Evolutionary conservation across 2,888 invertebrate genomes (phyloP), one percentile per base, ranked within the genome.

Genomic region (Timandra comae): DNA sequence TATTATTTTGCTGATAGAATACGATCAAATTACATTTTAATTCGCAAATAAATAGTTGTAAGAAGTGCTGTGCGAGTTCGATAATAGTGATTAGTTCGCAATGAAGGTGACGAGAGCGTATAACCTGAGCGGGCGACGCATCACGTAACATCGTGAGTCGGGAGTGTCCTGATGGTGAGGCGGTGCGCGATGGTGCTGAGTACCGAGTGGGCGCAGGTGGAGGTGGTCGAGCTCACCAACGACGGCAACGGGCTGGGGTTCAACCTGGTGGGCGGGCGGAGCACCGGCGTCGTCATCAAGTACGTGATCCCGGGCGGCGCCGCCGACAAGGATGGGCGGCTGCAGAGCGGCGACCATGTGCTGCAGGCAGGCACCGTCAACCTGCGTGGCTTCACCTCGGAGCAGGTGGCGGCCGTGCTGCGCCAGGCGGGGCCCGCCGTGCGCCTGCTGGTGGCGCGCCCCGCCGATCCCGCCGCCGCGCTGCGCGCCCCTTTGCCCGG

Each of bases 191-290:
- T 91, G 91, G 91, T 91, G 91, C 90, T 99, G 87, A 98, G 96
- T 86, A 98, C 98, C 78, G 99, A 99, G 90, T 99, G 98, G 98
- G 97, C 97, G 61, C 98, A 99, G 89, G 97, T 99, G 78, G 99
- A 99, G 91, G 96, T 98, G 65, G 97, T 99, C 79, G 98, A 99
- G 85, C 90, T 99, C 62, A 90, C 94, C 56, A 99, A 99, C 82
- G 98, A 99, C 89, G 98, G 98, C 55, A 95, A 96, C 63, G 98
- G 98, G 33, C 90, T 99, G 59, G 99, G 99, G 46, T 99, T 99
- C 84, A 99, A 99, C 56, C 94, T 99, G 66, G 98, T 99, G 57
- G 99, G 99, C 50, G 96, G 96, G 23, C 91, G 97, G 48, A 98
- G 97, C 80, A 99, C 99, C 21, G 99, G 99, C 21, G 99, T 99